Base-by-base conservation (phyloP, 2,888 invertebrate species). In the Chrysodeixis includens region DNA sequence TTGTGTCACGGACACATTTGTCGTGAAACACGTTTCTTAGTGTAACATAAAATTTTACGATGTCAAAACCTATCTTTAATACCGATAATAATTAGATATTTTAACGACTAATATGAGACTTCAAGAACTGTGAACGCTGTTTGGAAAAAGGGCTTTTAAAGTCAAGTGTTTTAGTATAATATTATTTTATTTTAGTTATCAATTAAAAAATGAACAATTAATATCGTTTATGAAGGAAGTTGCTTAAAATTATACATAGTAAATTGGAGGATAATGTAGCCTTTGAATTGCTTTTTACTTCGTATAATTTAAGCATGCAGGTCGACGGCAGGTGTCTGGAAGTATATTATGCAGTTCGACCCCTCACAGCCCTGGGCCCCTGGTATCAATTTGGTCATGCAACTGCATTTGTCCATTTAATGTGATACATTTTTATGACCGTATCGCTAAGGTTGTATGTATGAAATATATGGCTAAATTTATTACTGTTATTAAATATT, bases 31-130 rank as follows among this genome's bases (percentile, higher is more conserved):
- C 30, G 26, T 51, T 58, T 56, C 62, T 51, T 52, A 61, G 35
- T 64, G 57, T 67, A 67, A 62, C 69, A 76, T 73, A 67, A 76
- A 67, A 76, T 58, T 73, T 73, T 49, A 76, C 65, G 67, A 68
- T 69, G 35, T 40, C 22, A 26, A 51, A 51, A 14, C 14, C 12
- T 26, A 20, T 22, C 22, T 8, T 51, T 49, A 49, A 22, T 22
- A 26, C 14, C 70, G 40, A 58, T 54, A 4, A n/a, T 10, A 40
- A 49, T 58, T 44, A 16, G 35, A 16, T 49, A 14, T 6, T n/a
- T 40, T 40, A 40, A 40, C 14, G 40, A 7, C n/a, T 40, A 40
- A 40, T n/a, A 40, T 40, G n/a, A n/a, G n/a, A n/a, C 0, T 40
- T 40, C n/a, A n/a, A 40, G n/a, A 6, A 40, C 5, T n/a, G 1